Conservation (phyloP, 2,888 invertebrate genomes). For the Trichopria drosophilae region DNA sequence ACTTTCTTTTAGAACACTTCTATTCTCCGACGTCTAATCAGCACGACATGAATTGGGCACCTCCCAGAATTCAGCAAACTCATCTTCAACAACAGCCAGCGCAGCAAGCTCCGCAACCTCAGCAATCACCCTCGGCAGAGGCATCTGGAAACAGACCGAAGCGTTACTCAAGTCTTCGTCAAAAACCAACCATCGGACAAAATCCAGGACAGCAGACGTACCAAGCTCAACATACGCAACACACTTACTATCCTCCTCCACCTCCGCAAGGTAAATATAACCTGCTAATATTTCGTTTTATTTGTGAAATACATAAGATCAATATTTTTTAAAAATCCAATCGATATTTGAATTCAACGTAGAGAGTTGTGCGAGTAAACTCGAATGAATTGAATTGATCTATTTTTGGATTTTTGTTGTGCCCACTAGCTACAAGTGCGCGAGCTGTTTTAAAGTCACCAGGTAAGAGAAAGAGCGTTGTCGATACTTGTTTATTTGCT, state of each 20-base stretch:
- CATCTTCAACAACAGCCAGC: conserved; percentile 50
- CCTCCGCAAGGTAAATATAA: conserved; percentile 50
- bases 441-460: conserved; percentile 55
- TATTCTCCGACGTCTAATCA: conserved; percentile 51
- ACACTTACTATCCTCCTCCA: conserved; percentile 51
- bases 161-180: conserved; percentile 70
- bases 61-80: conserved; percentile 56
- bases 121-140: conserved; percentile 43
- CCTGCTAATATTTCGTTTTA: too few relatives aligned
- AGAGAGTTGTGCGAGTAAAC: too few relatives aligned
- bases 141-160: conserved; percentile 63
- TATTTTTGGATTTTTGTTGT: too few relatives aligned
- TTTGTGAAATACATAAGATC: too few relatives aligned
- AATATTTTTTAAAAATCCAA: conserved; percentile 13
- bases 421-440: conserved; percentile 54
- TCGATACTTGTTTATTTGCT: not conserved
- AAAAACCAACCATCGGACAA: conserved; percentile 58
- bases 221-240: conserved; percentile 48
- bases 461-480: conserved; percentile 48
- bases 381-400: too few relatives aligned
- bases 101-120: conserved; percentile 46
- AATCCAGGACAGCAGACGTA: conserved; percentile 47
- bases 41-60: conserved; percentile 47
- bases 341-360: not conserved
- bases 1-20: conserved; percentile 48